Conservation (phyloP, 2,113 vertebrate species). For the Manacus vitellinus region DNA sequence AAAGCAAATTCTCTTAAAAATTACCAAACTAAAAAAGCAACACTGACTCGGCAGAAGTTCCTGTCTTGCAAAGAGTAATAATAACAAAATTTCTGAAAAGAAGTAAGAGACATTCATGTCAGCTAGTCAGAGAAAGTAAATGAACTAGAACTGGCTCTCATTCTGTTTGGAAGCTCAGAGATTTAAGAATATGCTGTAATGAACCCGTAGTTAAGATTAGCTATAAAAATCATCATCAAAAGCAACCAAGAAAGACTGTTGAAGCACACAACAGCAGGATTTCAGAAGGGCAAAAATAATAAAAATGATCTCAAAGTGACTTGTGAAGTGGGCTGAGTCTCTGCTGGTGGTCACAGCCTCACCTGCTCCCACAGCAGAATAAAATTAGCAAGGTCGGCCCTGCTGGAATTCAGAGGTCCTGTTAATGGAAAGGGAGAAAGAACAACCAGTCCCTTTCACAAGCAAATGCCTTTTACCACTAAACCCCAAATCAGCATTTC, state of each 20-base stretch:
- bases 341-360: not conserved
- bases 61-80: not conserved
- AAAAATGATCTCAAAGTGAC: not conserved
- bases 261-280: not conserved
- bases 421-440: not conserved
- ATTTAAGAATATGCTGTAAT: not conserved
- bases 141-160: not conserved
- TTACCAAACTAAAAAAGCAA: not conserved
- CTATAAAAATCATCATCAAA: not conserved
- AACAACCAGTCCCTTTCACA: not conserved
- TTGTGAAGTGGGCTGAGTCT: not conserved
- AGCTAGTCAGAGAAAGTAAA: not conserved
- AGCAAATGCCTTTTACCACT: not conserved
- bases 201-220: not conserved
- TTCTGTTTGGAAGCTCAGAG: not conserved
- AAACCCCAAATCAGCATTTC: not conserved
- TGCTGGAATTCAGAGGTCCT: not conserved
- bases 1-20: not conserved
- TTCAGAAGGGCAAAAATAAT: not conserved
- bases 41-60: not conserved
- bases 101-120: not conserved
- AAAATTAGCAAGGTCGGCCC: not conserved
- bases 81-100: not conserved
- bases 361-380: not conserved
- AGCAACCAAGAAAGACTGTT: not conserved